Conservation (phyloP, 1,140 invertebrate species). For the Neodiprion pinetum region DNA sequence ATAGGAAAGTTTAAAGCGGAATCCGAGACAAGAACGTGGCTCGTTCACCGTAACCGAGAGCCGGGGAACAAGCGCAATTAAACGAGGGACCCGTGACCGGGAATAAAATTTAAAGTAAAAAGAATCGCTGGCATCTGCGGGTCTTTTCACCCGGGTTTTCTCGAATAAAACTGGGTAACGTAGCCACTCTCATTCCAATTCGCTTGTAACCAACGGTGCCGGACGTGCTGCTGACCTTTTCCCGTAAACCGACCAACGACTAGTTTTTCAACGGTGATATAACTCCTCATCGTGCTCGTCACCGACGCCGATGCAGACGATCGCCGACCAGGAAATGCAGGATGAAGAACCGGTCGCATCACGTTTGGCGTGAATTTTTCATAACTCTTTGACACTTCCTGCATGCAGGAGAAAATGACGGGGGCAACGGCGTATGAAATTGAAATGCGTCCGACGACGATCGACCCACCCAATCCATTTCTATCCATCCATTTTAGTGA, state of each 20-base stretch:
- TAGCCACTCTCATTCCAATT: background rate
- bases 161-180: background rate
- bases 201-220: background rate
- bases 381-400: constrained; percentile 41
- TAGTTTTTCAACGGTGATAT: background rate
- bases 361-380: constrained; percentile 41
- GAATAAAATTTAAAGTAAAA: background rate
- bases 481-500: background rate
- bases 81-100: background rate
- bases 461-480: constrained; percentile 38
- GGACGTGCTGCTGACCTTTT: too few species aligned
- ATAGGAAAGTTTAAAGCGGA: background rate
- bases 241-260: background rate
- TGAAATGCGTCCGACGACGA: constrained; percentile 42
- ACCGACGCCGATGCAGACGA: too few species aligned
- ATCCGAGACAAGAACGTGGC: background rate
- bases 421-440: constrained; percentile 43
- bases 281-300: too few species aligned
- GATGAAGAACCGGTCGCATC: background rate
- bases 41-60: background rate
- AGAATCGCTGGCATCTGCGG: background rate
- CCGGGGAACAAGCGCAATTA: background rate
- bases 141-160: background rate
- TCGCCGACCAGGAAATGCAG: background rate
- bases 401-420: constrained; percentile 38